Conservation (phyloP, 2,113 vertebrate genomes). For the Ictidomys tridecemlineatus region DNA sequence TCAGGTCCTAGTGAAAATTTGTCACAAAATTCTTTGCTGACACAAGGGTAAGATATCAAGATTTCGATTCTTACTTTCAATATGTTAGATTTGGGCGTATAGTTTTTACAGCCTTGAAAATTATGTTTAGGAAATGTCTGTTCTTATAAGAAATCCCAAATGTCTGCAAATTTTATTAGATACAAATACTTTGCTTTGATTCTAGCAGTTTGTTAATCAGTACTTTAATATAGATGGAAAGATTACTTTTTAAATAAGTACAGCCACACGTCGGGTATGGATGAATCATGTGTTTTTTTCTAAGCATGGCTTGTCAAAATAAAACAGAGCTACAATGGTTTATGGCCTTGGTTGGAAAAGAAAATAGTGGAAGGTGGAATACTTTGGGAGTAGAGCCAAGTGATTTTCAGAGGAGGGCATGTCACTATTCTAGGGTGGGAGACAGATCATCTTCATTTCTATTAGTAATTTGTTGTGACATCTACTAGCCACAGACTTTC, state of each 20-base stretch:
- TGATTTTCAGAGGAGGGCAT: background rate
- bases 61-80: background rate
- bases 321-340: background rate
- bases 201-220: background rate
- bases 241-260: conserved; percentile 27
- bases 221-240: conserved; percentile 42
- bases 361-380: background rate
- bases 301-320: background rate
- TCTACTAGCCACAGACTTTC: background rate
- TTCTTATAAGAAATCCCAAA: background rate
- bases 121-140: background rate
- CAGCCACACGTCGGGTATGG: background rate
- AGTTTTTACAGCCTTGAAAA: conserved; percentile 30
- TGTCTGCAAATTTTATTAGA: background rate
- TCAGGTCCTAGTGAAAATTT: background rate
- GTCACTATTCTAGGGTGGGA: background rate
- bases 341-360: background rate
- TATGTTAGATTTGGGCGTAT: background rate
- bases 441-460: background rate
- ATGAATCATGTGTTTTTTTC: background rate
- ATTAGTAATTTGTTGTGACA: background rate
- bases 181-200: conserved; percentile 12
- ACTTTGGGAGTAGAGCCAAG: background rate
- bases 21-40: background rate
- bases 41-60: background rate